Evolutionary conservation across 1,140 invertebrate genomes (phyloP).

Genomic region (Bicyclus anynana): DNA sequence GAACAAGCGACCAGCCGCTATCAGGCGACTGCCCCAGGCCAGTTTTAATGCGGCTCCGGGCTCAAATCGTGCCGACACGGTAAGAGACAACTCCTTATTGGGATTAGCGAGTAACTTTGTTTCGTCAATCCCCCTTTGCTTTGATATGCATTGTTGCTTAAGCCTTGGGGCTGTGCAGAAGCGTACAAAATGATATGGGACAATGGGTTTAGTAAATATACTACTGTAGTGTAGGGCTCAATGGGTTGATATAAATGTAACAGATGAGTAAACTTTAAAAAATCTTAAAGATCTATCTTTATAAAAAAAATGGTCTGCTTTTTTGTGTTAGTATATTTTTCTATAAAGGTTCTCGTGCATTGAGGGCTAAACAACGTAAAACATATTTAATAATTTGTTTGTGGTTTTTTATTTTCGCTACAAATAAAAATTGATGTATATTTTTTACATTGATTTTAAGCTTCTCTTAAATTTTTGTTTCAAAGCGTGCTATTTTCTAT

Average conservation of each 20-base stretch:
- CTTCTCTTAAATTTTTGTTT: too few species aligned
- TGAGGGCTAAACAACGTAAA: too few species aligned
- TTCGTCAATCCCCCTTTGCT: conserved; percentile 28
- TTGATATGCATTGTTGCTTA: conserved; percentile 29
- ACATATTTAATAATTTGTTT: too few species aligned
- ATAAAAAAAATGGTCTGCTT: too few species aligned
- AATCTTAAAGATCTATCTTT: too few species aligned
- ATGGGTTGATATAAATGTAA: conserved; percentile 9
- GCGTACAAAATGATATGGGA: not conserved
- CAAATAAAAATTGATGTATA: too few species aligned
- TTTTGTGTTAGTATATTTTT: too few species aligned
- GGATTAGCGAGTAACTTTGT: conserved; percentile 40
- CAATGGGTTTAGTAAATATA: not conserved
- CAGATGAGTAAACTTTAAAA: conserved; percentile 10
- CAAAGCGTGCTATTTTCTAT: too few species aligned
- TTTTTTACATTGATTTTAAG: too few species aligned
- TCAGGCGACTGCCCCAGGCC: conserved; percentile 50
- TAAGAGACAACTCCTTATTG: conserved; percentile 40
- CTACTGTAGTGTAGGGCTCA: not conserved
- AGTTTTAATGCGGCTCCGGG: conserved; percentile 59
- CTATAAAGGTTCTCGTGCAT: too few species aligned
- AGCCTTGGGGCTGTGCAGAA: conserved; percentile 8
- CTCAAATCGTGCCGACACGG: conserved; percentile 51
- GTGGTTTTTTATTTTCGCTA: too few species aligned
- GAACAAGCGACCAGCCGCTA: too few species aligned